Evolutionary conservation across 2,888 invertebrate genomes (phyloP).

Genomic region (Mythimna lalbum): DNA sequence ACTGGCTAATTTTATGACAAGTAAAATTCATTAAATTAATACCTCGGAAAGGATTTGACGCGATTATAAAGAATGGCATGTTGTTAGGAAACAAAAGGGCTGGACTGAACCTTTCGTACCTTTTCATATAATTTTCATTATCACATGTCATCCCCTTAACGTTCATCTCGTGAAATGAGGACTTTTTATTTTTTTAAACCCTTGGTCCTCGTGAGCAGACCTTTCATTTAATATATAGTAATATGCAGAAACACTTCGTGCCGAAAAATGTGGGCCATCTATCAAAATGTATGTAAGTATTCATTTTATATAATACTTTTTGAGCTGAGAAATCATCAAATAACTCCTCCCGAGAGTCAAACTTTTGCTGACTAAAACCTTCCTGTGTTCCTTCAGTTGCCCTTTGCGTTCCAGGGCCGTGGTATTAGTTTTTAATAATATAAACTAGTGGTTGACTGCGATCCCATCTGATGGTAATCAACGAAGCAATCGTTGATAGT

Average conservation of each 20-base stretch:
- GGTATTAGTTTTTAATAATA: no score
- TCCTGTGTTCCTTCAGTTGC: no score
- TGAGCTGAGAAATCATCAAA: no score
- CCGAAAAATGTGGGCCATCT: not conserved
- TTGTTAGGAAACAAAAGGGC: constrained; percentile 41
- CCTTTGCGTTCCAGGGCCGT: no score
- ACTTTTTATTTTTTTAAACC: constrained; percentile 33
- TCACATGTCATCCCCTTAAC: constrained; percentile 31
- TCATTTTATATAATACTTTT: not conserved
- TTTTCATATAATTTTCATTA: constrained; percentile 47
- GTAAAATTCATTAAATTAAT: constrained; percentile 76
- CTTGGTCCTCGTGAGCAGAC: constrained; percentile 1
- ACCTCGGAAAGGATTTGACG: constrained; percentile 71
- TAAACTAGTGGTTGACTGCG: no score
- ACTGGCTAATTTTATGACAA: constrained; percentile 75
- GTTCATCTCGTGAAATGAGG: constrained; percentile 28
- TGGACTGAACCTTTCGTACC: constrained; percentile 4
- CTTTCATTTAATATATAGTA: constrained; percentile 25
- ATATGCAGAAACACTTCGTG: constrained; percentile 16
- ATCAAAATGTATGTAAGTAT: not conserved
- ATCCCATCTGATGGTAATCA: no score
- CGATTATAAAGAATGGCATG: constrained; percentile 59
- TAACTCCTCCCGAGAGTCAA: no score
- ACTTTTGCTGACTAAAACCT: no score
- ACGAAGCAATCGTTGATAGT: no score